Percentiles rank a stretch among this genome's conserved stretches.
Conservation (phyloP, 2,888 invertebrate species). For the Euclidia mi region DNA sequence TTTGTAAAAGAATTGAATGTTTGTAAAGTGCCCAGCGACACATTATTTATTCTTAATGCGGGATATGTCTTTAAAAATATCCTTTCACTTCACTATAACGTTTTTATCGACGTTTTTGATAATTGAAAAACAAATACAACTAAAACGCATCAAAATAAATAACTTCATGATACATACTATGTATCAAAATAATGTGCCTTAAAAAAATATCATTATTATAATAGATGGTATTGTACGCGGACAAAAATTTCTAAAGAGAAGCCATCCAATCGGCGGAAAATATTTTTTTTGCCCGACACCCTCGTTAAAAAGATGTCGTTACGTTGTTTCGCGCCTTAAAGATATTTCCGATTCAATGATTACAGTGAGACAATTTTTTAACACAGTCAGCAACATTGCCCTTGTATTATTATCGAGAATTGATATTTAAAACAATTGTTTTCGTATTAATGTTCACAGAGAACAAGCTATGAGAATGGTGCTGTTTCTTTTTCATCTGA, state of each 20-base stretch:
- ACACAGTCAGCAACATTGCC: constrained; percentile 45
- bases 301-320: constrained; percentile 64
- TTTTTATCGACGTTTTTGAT: too few relatives aligned
- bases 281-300: constrained; percentile 59
- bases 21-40: too few relatives aligned
- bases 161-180: too few relatives aligned
- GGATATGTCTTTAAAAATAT: too few relatives aligned
- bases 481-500: too few relatives aligned
- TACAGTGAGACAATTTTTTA: constrained; percentile 61
- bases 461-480: constrained; percentile 2
- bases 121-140: too few relatives aligned
- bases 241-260: constrained; percentile 71
- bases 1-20: too few relatives aligned
- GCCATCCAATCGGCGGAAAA: constrained; percentile 63
- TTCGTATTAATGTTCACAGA: constrained; percentile 24
- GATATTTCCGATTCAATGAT: constrained; percentile 62
- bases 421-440: constrained; percentile 26
- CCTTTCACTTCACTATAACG: too few relatives aligned
- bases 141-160: too few relatives aligned
- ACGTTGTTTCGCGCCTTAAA: constrained; percentile 60
- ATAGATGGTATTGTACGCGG: constrained; percentile 47
- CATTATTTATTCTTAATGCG: too few relatives aligned
- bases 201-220: constrained; percentile 37
- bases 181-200: constrained; percentile 31
- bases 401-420: constrained; percentile 26